Base-by-base conservation (phyloP, 1,140 invertebrate genomes). In the Drosophila chauvacae region DNA sequence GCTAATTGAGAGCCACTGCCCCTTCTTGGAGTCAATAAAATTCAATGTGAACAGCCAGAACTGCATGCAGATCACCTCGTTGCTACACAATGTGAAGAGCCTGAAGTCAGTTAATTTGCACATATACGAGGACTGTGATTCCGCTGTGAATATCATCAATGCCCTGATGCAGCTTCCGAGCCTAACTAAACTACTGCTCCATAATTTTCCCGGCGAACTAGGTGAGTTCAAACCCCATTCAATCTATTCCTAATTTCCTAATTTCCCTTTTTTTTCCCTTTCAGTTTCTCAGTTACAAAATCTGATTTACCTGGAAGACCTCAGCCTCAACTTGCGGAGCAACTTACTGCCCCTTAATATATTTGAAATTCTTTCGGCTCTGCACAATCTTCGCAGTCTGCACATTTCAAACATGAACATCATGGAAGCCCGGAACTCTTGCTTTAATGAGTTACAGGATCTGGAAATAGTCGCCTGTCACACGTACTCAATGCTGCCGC, bases 391-490 rank as follows among this genome's bases (percentile, higher is more conserved):
- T 16, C 20, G 45, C 7, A 26, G 7, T 6, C 18, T 61, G 16
- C 20, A 37, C 1, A 53, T 61, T 13, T 61, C 45, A 11, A 61
- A 61, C 33, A 35, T 61, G 1, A 51, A 37, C 5, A 51, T 61
- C 4, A 4, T 33, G 7, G 20, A 26, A 10, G 26, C 5, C 2
- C 10, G 35, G 33, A 48, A 20, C 42, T 53, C 30, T 3, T 26
- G 20, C 47, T 37, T 51, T 18, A 35, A 35, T 23, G 16, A n/a
- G 10, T 51, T 61, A 13, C 33, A 28, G 16, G 13, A 30, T 10
- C 33, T 61, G 30, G 45, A 51, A 6, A 51, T 61, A 16, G 37
- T 33, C 4, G n/a, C 7, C 16, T 61, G 59, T 14, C n/a, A 35
- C 11, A 61, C 9, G 0, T 37, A 50, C 2, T 26, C 30, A 5